Evolutionary conservation across 2,888 invertebrate genomes (phyloP).

Genomic region (Erebia aethiops): DNA sequence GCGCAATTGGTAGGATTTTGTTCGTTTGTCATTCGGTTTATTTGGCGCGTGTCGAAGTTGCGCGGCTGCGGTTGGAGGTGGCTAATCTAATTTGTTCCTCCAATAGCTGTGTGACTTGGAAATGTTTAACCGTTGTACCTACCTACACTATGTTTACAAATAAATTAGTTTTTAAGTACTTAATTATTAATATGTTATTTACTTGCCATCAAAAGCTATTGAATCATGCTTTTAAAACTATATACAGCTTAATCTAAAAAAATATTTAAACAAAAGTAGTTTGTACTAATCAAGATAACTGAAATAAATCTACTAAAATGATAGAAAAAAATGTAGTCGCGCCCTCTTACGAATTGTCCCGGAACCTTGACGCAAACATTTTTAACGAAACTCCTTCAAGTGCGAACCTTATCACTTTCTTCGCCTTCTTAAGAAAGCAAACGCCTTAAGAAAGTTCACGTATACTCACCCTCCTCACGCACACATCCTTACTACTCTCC

Average conservation of each 20-base stretch:
- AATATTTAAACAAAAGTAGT: not conserved
- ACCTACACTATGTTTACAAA: not conserved
- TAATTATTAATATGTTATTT: not conserved
- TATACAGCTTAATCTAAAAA: not conserved
- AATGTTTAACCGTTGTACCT: not conserved
- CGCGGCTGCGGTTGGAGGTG: slow-evolving; percentile 48
- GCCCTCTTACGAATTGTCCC: slow-evolving; percentile 65
- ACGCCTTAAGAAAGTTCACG: slow-evolving; percentile 74
- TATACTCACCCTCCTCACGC: slow-evolving; percentile 56
- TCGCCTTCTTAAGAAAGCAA: slow-evolving; percentile 78
- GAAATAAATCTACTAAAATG: not conserved
- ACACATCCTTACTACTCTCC: slow-evolving; percentile 51
- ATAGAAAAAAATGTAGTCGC: slow-evolving; percentile 42
- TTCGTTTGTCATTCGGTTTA: slow-evolving; percentile 61
- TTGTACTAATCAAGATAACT: not conserved
- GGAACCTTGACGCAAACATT: slow-evolving; percentile 65
- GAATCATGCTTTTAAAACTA: not conserved
- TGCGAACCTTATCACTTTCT: slow-evolving; percentile 79
- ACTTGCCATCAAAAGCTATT: not conserved
- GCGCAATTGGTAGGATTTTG: slow-evolving; percentile 59
- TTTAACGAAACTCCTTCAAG: slow-evolving; percentile 76
- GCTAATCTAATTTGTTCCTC: slow-evolving; percentile 24
- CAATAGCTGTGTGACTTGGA: slow-evolving; percentile 10
- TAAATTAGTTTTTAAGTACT: not conserved
- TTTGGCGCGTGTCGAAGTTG: slow-evolving; percentile 48